phyloP scores from a whole-genome alignment of 2,888 invertebrate species.

The Tholera decimalis region DNA sequence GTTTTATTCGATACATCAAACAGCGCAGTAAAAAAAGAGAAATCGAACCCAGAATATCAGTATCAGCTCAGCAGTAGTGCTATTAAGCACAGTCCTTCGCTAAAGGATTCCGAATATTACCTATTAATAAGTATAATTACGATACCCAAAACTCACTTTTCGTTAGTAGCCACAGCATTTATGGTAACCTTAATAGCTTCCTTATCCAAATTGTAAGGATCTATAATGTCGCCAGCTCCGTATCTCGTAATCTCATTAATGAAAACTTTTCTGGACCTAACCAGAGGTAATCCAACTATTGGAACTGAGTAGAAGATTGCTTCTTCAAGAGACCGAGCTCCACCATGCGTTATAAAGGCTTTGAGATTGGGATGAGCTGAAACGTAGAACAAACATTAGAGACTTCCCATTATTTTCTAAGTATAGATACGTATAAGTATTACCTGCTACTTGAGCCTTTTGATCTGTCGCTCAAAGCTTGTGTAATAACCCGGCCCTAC shows the following conservation, averaged over 20 bases:
- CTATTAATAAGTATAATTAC: not conserved
- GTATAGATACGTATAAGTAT: not conserved
- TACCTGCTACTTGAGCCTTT: not conserved
- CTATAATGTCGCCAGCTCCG: constrained; percentile 83
- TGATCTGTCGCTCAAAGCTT: not conserved
- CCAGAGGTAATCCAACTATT: constrained; percentile 82
- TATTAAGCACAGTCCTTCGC: too few species aligned
- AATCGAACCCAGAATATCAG: not conserved
- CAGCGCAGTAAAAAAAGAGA: too few species aligned
- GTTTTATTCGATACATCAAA: too few species aligned
- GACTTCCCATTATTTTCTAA: not conserved
- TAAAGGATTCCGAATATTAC: too few species aligned
- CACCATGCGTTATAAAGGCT: constrained; percentile 86
- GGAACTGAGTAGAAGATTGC: constrained; percentile 86
- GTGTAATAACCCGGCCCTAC: not conserved
- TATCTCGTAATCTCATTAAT: constrained; percentile 81
- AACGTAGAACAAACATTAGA: too few species aligned
- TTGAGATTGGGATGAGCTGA: constrained; percentile 86
- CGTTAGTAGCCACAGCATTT: constrained; percentile 72
- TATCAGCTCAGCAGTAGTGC: not conserved
- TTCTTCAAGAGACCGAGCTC: constrained; percentile 86
- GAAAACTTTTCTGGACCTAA: constrained; percentile 81
- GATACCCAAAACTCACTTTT: constrained; percentile 74
- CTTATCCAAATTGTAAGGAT: constrained; percentile 81
- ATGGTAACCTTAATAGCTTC: constrained; percentile 77